These are phyloP conservation scores for Philantomba maxwellii DNA, from an alignment of 2,113 vertebrate genomes.

Conservation along the genomic window DNA sequence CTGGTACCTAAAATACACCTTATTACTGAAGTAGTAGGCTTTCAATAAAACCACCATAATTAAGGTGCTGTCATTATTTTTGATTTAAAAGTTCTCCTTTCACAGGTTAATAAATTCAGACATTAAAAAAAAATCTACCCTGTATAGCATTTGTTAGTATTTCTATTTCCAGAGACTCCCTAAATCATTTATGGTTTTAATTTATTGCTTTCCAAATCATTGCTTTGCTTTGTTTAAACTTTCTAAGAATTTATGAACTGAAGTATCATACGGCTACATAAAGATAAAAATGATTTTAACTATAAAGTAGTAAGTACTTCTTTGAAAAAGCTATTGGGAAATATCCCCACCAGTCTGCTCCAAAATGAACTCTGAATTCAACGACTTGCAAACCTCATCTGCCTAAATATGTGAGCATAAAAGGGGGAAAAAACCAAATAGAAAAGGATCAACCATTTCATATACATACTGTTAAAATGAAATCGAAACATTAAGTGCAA, in stretches of 20 bases:
- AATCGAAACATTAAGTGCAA: background rate
- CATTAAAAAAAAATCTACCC: background rate
- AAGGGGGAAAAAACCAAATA: background rate
- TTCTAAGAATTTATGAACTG: background rate
- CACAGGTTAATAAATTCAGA: conserved; percentile 38
- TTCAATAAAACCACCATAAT: conserved; percentile 31
- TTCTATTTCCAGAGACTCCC: background rate
- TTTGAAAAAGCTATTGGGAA: background rate
- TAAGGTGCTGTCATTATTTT: conserved; percentile 35
- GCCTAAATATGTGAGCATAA: background rate
- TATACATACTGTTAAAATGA: background rate
- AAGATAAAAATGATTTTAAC: background rate
- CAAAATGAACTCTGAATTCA: background rate
- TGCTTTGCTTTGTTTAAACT: background rate
- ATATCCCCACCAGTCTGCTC: background rate
- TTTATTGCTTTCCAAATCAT: background rate
- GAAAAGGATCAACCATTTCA: background rate
- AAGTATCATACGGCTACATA: background rate
- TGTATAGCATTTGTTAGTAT: background rate
- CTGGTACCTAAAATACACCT: background rate
- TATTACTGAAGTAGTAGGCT: background rate
- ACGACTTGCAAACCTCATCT: background rate
- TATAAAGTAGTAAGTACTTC: background rate
- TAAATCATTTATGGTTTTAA: background rate
- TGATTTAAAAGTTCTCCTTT: conserved; percentile 33